Conservation (phyloP, 2,113 vertebrate genomes). For the Sardina pilchardus region DNA sequence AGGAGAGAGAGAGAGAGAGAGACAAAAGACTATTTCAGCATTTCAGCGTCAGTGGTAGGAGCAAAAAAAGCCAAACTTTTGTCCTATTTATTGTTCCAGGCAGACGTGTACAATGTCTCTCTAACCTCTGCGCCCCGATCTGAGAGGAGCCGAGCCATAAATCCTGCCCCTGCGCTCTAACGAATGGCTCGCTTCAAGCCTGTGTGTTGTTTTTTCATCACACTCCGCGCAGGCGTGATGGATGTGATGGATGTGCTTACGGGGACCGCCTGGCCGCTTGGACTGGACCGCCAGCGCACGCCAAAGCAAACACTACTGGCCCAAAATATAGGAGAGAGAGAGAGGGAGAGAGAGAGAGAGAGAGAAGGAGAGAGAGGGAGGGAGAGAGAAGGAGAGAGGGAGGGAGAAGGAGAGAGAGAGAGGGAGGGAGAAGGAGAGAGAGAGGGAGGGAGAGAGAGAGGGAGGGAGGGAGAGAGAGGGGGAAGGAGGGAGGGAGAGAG, state of each 20-base stretch:
- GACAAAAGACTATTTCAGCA: neutral
- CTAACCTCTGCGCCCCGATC: conserved; percentile 67
- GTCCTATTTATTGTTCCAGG: conserved; percentile 71
- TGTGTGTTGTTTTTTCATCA: conserved; percentile 93
- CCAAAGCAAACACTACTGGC: conserved; percentile 92
- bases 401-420: neutral
- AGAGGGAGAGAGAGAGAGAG: conserved; percentile 38
- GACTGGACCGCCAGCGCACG: conserved; percentile 78
- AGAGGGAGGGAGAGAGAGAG: neutral
- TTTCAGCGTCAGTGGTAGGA: neutral
- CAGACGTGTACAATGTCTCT: conserved; percentile 68
- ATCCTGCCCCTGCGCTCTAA: conserved; percentile 73
- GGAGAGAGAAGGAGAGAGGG: neutral
- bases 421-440: neutral
- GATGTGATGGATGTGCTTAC: conserved; percentile 94
- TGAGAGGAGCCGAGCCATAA: conserved; percentile 80
- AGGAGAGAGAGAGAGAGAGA: neutral
- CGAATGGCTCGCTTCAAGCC: conserved; percentile 92
- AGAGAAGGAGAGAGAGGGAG: conserved; percentile 28
- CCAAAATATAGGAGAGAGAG: conserved; percentile 11
- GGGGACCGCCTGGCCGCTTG: conserved; percentile 82
- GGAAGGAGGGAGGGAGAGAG: conserved; percentile 8
- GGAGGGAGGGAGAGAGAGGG: neutral
- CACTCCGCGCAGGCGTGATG: conserved; percentile 90
- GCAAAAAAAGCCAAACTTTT: conserved; percentile 41